These are phyloP conservation scores for Monoplex corrugatus DNA, from an alignment of 2,888 invertebrate species.

Conservation along the genomic window DNA sequence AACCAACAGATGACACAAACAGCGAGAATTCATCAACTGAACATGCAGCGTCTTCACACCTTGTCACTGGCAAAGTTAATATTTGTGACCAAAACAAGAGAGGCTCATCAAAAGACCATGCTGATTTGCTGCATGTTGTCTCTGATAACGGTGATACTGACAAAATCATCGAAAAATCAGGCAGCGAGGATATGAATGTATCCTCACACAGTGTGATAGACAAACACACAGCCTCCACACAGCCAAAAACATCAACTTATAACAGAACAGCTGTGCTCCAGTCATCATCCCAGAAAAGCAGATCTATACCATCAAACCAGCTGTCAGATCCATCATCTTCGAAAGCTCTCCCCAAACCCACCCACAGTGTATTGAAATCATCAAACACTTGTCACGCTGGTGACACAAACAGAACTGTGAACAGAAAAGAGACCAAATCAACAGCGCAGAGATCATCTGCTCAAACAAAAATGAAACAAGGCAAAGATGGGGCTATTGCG, in stretches of 20 bases:
- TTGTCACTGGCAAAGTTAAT: no score
- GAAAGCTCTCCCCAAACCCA: not conserved
- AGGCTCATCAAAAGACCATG: no score
- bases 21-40: no score
- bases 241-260: not conserved
- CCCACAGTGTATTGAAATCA: no score
- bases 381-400: not conserved
- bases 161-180: not conserved
- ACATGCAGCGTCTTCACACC: no score
- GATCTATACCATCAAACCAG: not conserved
- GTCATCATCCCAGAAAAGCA: not conserved
- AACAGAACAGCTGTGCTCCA: not conserved
- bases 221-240: not conserved
- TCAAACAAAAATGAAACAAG: not conserved
- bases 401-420: not conserved
- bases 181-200: not conserved
- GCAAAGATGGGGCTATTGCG: not conserved
- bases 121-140: not conserved
- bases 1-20: no score
- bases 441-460: not conserved
- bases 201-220: not conserved
- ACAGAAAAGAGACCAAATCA: not conserved
- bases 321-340: not conserved
- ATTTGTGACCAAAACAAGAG: no score
- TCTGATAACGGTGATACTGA: not conserved